Evolutionary conservation across 2,888 invertebrate genomes (phyloP), one percentile per base, ranked within the genome.

Genomic region (Dysmachus trigonus): DNA sequence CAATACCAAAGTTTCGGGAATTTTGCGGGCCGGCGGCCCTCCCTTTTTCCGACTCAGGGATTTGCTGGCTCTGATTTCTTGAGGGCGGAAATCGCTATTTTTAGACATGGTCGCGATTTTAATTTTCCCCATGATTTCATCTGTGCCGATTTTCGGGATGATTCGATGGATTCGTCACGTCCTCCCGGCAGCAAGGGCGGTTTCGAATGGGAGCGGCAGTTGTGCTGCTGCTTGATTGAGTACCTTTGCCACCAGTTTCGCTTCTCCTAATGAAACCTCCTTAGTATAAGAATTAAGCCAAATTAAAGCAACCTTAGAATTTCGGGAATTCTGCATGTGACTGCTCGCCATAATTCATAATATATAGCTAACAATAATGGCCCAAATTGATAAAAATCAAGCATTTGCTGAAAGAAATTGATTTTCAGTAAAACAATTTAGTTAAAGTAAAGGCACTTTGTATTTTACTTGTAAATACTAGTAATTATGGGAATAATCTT

Each of bases 21-120:
- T 81, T n/a, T 81, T 81, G 81, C 35, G 81, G 81, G 62, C 81
- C 81, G 22, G 81, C 81, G 22, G 81, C 81, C 81, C 81, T 81
- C 62, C 62, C 33, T 81, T 81, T 81, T 81, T 81, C 81, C 81
- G 35, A 81, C 33, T 81, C 81, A 81, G 18, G 31, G 81, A 62
- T 81, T 81, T 81, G 33, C 81, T 81, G 53, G 31, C 31, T 53
- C 62, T 62, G 81, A 81, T 85, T 85, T 77, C 77, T 73, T 47
- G 62, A 53, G 77, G 77, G 27, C 85, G 85, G 79, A 85, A 85
- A 85, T 85, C 53, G 71, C 85, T 85, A 85, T 85, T 85, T 85
- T 85, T 77, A 85, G 85, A 85, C 71, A 85, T 85, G 79, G 77
- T 85, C 85, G 85, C 85, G 85, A 85, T 85, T 85, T 85, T 85